Evolutionary conservation across 2,113 vertebrate species (phyloP).

Genomic region (Cryptoleucopteryx plumbea): DNA sequence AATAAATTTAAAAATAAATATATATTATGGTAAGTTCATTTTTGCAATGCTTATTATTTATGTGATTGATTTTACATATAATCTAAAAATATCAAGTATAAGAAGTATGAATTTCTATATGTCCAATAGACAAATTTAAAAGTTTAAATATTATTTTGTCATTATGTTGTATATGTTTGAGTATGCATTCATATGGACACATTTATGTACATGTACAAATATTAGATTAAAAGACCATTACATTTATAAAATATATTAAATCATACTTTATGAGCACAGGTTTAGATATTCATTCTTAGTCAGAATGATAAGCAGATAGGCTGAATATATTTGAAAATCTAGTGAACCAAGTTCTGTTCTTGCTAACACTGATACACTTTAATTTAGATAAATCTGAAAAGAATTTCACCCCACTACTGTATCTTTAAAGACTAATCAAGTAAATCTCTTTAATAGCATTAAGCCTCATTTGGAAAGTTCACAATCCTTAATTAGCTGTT

Average conservation of each 20-base stretch:
- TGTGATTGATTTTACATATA: background rate
- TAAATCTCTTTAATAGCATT: background rate
- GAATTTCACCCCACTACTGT: background rate
- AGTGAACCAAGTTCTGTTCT: background rate
- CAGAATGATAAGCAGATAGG: background rate
- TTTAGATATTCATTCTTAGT: background rate
- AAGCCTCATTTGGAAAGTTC: slow-evolving; percentile 1
- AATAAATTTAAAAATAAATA: background rate
- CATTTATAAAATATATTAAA: background rate
- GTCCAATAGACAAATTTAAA: background rate
- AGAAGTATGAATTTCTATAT: background rate
- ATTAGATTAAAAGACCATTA: background rate
- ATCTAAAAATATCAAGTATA: background rate
- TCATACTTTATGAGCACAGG: background rate
- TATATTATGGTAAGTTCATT: background rate
- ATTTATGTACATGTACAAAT: background rate
- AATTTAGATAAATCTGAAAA: background rate
- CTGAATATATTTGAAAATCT: background rate
- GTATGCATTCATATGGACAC: background rate
- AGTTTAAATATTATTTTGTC: background rate
- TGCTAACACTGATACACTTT: background rate
- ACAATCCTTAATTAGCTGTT: background rate
- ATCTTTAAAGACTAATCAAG: background rate
- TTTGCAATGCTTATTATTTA: background rate
- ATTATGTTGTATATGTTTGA: background rate